Conservation (phyloP, 2,113 vertebrate species). For the Zapus hudsonius region DNA sequence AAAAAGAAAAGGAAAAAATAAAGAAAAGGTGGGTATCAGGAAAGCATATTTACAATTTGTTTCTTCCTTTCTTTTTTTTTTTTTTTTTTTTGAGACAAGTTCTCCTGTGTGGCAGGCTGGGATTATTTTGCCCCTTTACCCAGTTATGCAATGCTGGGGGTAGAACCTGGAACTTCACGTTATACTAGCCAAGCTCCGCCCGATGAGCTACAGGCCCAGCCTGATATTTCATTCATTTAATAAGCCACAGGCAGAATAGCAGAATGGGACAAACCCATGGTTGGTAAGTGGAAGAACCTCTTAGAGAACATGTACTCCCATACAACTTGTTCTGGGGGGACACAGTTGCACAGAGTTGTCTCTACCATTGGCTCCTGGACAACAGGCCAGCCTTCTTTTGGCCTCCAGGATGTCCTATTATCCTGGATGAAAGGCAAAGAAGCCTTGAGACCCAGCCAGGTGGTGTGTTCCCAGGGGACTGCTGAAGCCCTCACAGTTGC, state of each 20-base stretch:
- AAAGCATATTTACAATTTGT: background rate
- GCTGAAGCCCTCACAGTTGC: background rate
- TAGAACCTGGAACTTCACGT: no score
- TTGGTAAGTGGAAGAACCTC: background rate
- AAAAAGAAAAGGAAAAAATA: background rate
- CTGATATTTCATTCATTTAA: background rate
- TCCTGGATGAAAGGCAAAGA: background rate
- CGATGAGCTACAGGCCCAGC: background rate
- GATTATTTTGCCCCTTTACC: no score
- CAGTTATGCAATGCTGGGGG: no score
- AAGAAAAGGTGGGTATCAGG: background rate
- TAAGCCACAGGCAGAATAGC: background rate
- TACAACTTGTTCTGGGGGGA: background rate
- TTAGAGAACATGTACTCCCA: background rate
- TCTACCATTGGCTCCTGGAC: background rate
- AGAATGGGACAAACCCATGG: background rate
- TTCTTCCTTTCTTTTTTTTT: no score
- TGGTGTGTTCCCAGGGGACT: background rate
- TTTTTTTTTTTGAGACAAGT: no score
- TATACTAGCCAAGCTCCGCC: background rate
- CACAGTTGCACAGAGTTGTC: rapidly evolving
- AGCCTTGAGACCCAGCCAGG: background rate
- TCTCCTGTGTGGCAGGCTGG: no score
- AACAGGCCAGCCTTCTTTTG: background rate
- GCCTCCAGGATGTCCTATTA: background rate